Evolutionary conservation across 2,113 vertebrate genomes (phyloP).

Genomic region (Stigmatopora nigra): DNA sequence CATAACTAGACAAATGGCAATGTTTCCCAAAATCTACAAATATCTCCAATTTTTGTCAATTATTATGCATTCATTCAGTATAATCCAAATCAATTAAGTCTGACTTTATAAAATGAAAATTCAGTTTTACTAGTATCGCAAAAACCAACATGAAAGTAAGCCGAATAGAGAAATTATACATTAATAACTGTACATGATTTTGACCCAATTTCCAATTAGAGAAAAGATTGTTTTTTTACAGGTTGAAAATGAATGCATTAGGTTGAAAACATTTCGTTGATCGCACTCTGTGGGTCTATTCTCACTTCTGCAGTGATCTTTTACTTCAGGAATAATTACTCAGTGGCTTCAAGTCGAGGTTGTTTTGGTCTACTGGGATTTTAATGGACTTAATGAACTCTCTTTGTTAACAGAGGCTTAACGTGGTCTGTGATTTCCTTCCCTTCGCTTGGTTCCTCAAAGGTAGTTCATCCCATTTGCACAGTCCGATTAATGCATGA

Average conservation of each 20-base stretch:
- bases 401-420: constrained; percentile 50
- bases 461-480: constrained; percentile 41
- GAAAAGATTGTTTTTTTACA: constrained; percentile 37
- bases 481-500: constrained; percentile 37
- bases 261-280: constrained; percentile 17
- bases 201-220: constrained; percentile 51
- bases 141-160: constrained; percentile 37
- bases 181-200: constrained; percentile 25
- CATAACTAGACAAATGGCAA: background rate
- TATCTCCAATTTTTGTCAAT: background rate
- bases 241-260: background rate
- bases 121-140: constrained; percentile 17
- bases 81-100: constrained; percentile 32
- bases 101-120: constrained; percentile 54
- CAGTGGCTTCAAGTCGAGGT: constrained; percentile 26
- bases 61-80: background rate
- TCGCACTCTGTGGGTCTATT: constrained; percentile 17
- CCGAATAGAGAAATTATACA: constrained; percentile 46
- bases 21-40: background rate
- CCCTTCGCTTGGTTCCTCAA: constrained; percentile 27
- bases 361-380: constrained; percentile 46
- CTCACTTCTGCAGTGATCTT: constrained; percentile 39
- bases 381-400: constrained; percentile 51
- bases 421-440: constrained; percentile 45
- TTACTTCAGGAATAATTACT: constrained; percentile 53